Conservation (phyloP, 2,113 vertebrate genomes). For the Eonycteris spelaea region DNA sequence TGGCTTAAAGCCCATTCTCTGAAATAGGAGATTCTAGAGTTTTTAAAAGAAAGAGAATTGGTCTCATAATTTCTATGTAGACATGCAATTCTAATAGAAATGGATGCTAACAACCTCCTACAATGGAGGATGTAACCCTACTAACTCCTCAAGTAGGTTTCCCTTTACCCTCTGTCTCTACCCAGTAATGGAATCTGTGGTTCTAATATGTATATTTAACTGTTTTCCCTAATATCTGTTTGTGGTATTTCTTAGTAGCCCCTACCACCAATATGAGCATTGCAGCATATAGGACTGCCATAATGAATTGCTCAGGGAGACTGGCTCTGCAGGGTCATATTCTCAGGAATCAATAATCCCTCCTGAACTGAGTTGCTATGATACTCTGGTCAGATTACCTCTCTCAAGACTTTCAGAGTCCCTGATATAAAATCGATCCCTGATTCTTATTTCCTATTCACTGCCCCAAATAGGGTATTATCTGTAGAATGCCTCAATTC, state of each 20-base stretch:
- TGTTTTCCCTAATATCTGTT: neutral
- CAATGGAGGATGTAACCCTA: accelerated
- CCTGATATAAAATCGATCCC: neutral
- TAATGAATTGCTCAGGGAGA: accelerated
- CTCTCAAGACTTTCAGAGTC: neutral
- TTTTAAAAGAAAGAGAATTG: neutral
- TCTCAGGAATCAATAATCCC: neutral
- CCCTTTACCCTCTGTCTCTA: neutral
- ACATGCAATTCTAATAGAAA: neutral
- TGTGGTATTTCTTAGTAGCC: neutral
- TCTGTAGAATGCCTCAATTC: neutral
- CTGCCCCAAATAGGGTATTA: neutral
- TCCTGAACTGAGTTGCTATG: neutral
- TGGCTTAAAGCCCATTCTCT: neutral
- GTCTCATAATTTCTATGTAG: neutral
- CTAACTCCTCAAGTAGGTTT: accelerated
- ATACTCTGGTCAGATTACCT: neutral
- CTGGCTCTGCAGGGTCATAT: accelerated
- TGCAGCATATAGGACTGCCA: no score
- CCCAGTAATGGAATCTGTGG: neutral
- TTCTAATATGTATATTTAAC: no score
- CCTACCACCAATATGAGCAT: accelerated
- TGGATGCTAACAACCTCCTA: neutral
- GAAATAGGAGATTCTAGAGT: neutral
- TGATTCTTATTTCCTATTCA: neutral